Base-by-base conservation (phyloP, 2,797 vertebrate genomes). In the Chaenodraco wilsoni region DNA sequence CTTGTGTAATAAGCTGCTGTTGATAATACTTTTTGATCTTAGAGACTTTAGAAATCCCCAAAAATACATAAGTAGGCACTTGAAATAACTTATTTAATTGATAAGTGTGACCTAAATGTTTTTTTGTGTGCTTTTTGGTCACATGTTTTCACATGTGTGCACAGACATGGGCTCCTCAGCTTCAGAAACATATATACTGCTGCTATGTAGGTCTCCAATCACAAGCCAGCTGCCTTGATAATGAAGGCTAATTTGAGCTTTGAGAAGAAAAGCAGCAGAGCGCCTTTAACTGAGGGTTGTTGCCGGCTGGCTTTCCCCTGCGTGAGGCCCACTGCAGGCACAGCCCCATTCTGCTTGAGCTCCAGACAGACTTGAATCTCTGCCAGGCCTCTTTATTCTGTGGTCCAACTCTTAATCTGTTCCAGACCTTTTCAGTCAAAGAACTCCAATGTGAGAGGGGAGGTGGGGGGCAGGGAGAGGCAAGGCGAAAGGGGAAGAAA, bases 351-450 rank as follows among this genome's bases (percentile, higher is more conserved):
- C 88, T 87, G 89, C 86, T 88, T 81, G 81, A 95, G 95, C 94
- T 94, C 94, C 95, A 97, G 96, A 97, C 96, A 95, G 95, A 91
- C 95, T 95, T 97, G 96, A 96, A 93, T 93, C 84, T 85, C 79
- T 93, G 97, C 96, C 97, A 98, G 92, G 90, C 88, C 94, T 95
- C 95, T 97, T 96, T 95, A 96, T 96, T 96, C 94, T 96, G 95
- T 91, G 94, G 95, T 95, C 77, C 87, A 93, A 94, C 94, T 96
- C 95, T 95, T 98, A 98, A 98, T 98, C 96, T 97, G 94, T 97
- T 98, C 96, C 97, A 98, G 97, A 96, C 96, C 94, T 96, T 97
- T 96, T 95, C 95, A 96, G 95, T 96, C 94, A 95, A 96, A 95
- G 95, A 96, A 90, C 94, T 95, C 91, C 92, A 95, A 88, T 92